Percentiles rank a stretch among this genome's conserved stretches.
Evolutionary conservation across 2,888 invertebrate species (phyloP).

Genomic region (Brachypterus glaber): DNA sequence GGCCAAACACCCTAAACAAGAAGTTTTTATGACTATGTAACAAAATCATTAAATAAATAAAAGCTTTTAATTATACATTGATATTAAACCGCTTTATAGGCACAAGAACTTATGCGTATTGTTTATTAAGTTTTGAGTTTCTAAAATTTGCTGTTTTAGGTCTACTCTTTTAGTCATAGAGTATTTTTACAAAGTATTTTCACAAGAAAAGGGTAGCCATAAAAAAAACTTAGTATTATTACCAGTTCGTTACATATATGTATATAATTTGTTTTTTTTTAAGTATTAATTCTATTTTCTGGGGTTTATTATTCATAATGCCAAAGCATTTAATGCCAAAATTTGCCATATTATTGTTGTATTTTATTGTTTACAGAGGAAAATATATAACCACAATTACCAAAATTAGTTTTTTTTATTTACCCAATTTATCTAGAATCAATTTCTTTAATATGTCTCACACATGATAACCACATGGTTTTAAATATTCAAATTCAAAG

Average conservation of each 20-base stretch:
- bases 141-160: conserved; percentile 23
- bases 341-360: conserved; percentile 40
- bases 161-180: too few species aligned
- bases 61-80: too few species aligned
- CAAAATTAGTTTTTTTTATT: conserved; percentile 1
- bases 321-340: conserved; percentile 44
- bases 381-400: conserved; percentile 26
- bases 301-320: conserved; percentile 36
- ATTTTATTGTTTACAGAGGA: conserved; percentile 35
- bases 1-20: too few species aligned
- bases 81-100: too few species aligned
- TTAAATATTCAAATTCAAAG: too few species aligned
- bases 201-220: conserved; percentile 31
- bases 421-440: too few species aligned
- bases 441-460: too few species aligned
- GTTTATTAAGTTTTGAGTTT: background rate
- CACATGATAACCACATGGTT: too few species aligned
- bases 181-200: conserved; percentile 42
- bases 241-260: conserved; percentile 22
- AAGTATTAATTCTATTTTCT: conserved; percentile 28
- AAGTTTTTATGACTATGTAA: too few species aligned
- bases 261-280: conserved; percentile 22
- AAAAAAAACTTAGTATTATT: conserved; percentile 27
- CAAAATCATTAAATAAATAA: too few species aligned
- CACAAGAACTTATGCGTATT: too few species aligned